Evolutionary conservation across 2,113 vertebrate genomes (phyloP), one percentile per base, ranked within the genome.

Genomic region (Petaurus breviceps): DNA sequence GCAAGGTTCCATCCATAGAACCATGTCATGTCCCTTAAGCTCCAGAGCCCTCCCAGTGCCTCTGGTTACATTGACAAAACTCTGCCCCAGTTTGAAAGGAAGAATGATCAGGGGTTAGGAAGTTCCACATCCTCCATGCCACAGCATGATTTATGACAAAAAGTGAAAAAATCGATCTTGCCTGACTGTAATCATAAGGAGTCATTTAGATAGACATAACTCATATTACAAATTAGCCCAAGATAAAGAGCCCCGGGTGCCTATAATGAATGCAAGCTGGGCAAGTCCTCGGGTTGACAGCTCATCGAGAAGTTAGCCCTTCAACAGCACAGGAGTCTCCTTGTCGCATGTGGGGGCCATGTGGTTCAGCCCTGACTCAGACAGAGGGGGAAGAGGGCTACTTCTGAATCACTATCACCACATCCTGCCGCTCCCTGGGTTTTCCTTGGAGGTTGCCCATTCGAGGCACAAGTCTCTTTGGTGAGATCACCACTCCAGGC

Each of bases 341-440:
- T 84, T 84, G 68, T 84, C 68, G 68, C 93, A 37, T 77, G 68
- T 94, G 92, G 92, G 16, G 93, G 51, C 94, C 89, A 16, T 92
- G 95, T 89, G 95, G 95, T 95, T 95, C 50, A 95, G 43, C 51
- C 95, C 96, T 98, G 97, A 98, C 95, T 98, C 97, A 97, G 94
- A 97, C 25, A 52, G 84, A 57, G 50, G 93, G 90, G 46, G 51
- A 92, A 92, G 92, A 50, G 92, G 51, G 90, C n/a, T 0, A 4
- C 68, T 90, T 97, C 89, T 98, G 97, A 97, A 92, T 98, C 98
- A 98, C 50, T 95, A 90, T 51, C 93, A 97, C 98, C 98, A 98
- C 97, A 98, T 98, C 97, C 98, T 97, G 97, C 95, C 96, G 91
- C 98, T 97, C 97, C 97, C 90, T 97, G 43, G 0, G 57, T 96